Evolutionary conservation across 1,140 invertebrate genomes (phyloP).

Genomic region (Cephus cinctus): DNA sequence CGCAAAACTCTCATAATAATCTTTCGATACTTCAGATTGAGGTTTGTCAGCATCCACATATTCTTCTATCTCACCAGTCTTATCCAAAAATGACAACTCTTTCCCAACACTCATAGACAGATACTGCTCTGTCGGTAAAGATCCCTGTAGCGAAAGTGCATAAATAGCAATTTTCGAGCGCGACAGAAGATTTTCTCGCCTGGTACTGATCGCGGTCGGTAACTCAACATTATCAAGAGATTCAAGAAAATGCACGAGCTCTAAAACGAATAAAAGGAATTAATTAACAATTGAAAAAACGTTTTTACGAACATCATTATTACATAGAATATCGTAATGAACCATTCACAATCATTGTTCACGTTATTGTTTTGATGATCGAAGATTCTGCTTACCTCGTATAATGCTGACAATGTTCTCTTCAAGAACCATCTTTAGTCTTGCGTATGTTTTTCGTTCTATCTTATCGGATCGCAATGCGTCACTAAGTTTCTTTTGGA

Average conservation of each 20-base stretch:
- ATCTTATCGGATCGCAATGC: no score
- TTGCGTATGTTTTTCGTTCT: no score
- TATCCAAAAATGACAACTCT: constrained; percentile 18
- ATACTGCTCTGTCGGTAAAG: constrained; percentile 41
- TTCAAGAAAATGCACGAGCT: constrained; percentile 46
- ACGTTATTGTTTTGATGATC: no score
- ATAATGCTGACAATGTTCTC: no score
- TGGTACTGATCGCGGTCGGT: constrained; percentile 24
- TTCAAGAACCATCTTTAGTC: no score
- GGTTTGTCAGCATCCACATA: constrained; percentile 21
- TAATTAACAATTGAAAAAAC: no score
- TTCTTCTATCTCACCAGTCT: constrained; percentile 15
- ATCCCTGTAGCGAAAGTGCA: constrained; percentile 1
- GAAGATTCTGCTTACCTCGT: no score
- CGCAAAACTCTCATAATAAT: constrained; percentile 44
- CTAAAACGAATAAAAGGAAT: constrained; percentile 27
- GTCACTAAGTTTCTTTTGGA: no score
- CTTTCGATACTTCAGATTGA: no score
- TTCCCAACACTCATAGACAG: constrained; percentile 43
- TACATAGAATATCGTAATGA: no score
- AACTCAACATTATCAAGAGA: constrained; percentile 33
- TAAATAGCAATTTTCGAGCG: constrained; percentile 27
- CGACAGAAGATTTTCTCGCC: constrained; percentile 32
- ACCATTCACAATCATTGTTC: no score
- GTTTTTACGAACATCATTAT: no score